Conservation (phyloP, 2,888 invertebrate species). For the Agelastica alni region DNA sequence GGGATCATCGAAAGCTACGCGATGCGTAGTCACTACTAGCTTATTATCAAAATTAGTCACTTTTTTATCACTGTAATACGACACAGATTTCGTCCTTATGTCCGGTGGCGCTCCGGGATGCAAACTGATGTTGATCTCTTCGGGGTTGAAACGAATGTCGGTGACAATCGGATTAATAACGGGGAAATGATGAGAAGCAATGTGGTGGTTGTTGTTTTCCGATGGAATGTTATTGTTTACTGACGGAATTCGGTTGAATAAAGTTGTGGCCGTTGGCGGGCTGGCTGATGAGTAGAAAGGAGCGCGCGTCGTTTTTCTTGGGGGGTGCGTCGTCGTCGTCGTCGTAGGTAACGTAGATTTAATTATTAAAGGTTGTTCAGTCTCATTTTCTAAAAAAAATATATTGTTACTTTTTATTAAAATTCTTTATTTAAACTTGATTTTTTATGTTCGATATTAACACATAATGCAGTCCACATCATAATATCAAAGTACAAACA, state of each 20-base stretch:
- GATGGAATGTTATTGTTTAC: not conserved
- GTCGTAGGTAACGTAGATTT: constrained; percentile 48
- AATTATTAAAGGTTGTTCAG: constrained; percentile 49
- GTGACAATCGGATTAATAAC: constrained; percentile 39
- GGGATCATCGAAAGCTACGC: constrained; percentile 22
- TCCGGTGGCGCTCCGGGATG: constrained; percentile 51
- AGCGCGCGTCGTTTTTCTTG: constrained; percentile 33
- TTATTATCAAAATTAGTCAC: constrained; percentile 23
- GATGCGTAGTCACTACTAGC: constrained; percentile 38
- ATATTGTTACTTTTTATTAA: too few species aligned
- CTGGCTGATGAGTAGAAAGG: constrained; percentile 36
- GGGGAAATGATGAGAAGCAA: constrained; percentile 50
- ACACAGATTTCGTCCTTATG: constrained; percentile 42
- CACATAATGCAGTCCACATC: too few species aligned
- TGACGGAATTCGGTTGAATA: not conserved
- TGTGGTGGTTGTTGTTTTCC: constrained; percentile 16
- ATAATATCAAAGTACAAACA: too few species aligned
- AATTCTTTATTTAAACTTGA: not conserved
- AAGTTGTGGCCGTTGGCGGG: constrained; percentile 12
- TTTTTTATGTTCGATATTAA: too few species aligned
- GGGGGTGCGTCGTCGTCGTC: constrained; percentile 41
- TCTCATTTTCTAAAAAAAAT: constrained; percentile 53
- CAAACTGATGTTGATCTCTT: constrained; percentile 55
- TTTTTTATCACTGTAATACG: constrained; percentile 36
- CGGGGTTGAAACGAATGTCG: constrained; percentile 55